These are phyloP conservation scores for Trichechus manatus DNA, from an alignment of 2,113 vertebrate genomes.

Conservation along the genomic window DNA sequence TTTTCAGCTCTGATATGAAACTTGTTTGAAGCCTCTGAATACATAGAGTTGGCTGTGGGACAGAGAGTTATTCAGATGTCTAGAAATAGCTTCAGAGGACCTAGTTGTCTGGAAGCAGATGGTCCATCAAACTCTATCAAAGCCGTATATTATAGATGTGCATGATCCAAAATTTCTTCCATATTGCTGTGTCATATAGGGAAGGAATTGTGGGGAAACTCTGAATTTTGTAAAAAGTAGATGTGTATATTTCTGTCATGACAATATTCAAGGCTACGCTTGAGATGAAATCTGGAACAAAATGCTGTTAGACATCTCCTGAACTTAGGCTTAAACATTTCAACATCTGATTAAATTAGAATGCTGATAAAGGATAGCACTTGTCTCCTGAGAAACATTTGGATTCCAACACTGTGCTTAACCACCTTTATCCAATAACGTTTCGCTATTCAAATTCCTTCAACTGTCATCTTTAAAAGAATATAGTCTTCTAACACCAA, in stretches of 20 bases:
- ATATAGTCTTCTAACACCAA: not conserved
- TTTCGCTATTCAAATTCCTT: not conserved
- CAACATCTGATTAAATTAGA: not conserved
- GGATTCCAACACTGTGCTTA: not conserved
- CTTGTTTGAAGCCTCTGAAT: not conserved
- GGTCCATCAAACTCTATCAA: not conserved
- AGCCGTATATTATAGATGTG: not conserved
- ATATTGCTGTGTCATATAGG: not conserved
- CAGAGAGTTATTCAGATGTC: not conserved
- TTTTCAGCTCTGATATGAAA: not conserved
- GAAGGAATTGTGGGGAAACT: not conserved
- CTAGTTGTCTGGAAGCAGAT: not conserved
- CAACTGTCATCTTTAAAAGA: not conserved
- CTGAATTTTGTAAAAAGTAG: not conserved
- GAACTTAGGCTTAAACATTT: not conserved
- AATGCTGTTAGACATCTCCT: not conserved
- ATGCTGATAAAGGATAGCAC: not conserved
- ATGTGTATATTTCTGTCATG: not conserved
- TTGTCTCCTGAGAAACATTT: not conserved
- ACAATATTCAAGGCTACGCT: not conserved
- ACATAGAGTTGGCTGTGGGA: not conserved
- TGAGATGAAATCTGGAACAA: constrained; percentile 1
- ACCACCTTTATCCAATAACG: not conserved
- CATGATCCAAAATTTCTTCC: not conserved
- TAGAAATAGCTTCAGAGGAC: not conserved